Percentiles rank a stretch among this genome's conserved stretches.
These are phyloP conservation scores for Eptesicus fuscus DNA, from an alignment of 2,113 vertebrate species.

Conservation along the genomic window DNA sequence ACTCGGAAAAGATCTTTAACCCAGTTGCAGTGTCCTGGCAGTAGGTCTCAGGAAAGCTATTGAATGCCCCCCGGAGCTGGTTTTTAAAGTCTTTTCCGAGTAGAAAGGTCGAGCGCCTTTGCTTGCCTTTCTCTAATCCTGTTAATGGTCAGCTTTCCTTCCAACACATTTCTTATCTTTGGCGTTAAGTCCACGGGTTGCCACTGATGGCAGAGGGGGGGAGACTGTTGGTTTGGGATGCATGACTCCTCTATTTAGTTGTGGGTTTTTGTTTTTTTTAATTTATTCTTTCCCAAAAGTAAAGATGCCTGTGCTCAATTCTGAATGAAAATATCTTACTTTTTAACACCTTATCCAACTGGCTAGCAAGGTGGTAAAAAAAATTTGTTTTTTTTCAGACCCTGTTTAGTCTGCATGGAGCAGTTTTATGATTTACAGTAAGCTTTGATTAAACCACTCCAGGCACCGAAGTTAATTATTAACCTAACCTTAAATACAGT, in stretches of 20 bases:
- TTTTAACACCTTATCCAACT: background rate
- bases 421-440: constrained; percentile 53
- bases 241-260: background rate
- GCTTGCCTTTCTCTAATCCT: background rate
- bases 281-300: background rate
- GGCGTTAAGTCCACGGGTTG: background rate
- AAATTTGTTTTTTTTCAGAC: background rate
- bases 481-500: constrained; percentile 71
- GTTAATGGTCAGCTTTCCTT: background rate
- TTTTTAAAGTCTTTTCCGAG: background rate
- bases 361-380: constrained; percentile 14
- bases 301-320: background rate
- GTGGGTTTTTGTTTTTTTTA: background rate
- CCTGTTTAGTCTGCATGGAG: background rate
- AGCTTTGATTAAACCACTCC: constrained; percentile 59
- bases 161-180: background rate
- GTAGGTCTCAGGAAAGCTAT: constrained; percentile 2
- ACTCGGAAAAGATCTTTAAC: constrained; percentile 19
- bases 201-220: background rate
- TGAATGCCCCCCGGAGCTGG: constrained; percentile 22
- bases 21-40: background rate
- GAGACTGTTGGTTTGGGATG: background rate
- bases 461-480: constrained; percentile 70
- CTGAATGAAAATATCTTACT: background rate
- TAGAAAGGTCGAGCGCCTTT: background rate